Conservation (phyloP, 64 coral and sea anemone genomes). For the Pachyseris speciosa region DNA sequence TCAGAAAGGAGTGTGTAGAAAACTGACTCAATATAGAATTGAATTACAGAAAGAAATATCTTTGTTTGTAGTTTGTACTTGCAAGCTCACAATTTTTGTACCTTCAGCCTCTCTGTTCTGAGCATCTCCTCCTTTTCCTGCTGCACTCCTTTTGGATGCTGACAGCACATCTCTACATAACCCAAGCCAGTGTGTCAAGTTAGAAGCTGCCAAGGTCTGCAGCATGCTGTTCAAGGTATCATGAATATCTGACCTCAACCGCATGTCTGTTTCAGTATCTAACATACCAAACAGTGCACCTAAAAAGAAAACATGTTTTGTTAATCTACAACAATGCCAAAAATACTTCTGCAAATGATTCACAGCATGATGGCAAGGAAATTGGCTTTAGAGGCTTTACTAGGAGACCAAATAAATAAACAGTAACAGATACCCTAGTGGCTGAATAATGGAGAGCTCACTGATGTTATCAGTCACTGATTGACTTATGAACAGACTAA, state of each 20-base stretch:
- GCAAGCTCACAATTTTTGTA: not conserved
- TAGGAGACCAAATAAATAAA: too few relatives aligned
- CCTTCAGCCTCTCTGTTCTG: not conserved
- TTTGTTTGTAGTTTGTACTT: too few relatives aligned
- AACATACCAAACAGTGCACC: constrained; percentile 97
- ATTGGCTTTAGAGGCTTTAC: not conserved
- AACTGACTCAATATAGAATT: too few relatives aligned
- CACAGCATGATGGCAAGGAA: not conserved
- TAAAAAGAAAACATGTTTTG: not conserved
- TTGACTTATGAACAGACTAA: too few relatives aligned
- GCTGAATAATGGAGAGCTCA: too few relatives aligned
- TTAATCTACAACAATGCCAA: too few relatives aligned
- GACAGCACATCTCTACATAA: constrained; percentile 91
- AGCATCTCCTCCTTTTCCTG: constrained; percentile 33
- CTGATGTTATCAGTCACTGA: too few relatives aligned
- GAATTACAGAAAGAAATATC: too few relatives aligned
- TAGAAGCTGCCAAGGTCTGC: constrained; percentile 85
- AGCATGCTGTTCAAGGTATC: constrained; percentile 98
- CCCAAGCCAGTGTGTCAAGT: constrained; percentile 94
- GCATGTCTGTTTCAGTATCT: constrained; percentile 93
- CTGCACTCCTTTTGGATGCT: constrained; percentile 83
- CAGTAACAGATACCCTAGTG: too few relatives aligned
- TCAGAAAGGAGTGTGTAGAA: too few relatives aligned
- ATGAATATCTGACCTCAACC: constrained; percentile 94
- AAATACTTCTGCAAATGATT: not conserved